Base-by-base conservation (phyloP, 64 coral and sea anemone species). In the Stichodactyla helianthus region DNA sequence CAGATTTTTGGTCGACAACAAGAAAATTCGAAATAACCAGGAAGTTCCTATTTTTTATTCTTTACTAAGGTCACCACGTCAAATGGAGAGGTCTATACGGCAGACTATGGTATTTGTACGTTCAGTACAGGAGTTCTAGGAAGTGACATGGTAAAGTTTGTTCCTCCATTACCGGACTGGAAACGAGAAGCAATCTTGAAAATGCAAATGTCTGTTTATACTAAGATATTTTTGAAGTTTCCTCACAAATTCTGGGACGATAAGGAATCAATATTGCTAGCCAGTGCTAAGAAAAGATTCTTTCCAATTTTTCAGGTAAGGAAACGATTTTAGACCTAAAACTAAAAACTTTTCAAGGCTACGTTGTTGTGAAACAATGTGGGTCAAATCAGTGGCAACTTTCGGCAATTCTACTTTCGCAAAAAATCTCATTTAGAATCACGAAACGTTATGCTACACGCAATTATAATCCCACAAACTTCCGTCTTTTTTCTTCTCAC, bases 181-280 rank as follows among this genome's bases (percentile, higher is more conserved):
- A 90, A 90, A 53, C 65, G 50, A 79, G 82, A 90, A 52, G 89
- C 89, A 7, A 90, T 90, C 22, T 90, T 74, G 22, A 90, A 85
- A 62, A 86, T 79, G 26, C 89, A 82, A 4, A 58, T 90, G 70
- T 77, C 82, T 62, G 54, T 85, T 18, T 90, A 85, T 18, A 90
- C 82, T 22, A 90, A 90, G 70, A 90, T 86, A 53, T 90, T 90
- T 20, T 25, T 90, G 10, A 90, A 90, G 71, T 90, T 90, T 52
- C 83, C 89, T 28, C 35, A 51, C 2, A 90, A 90, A 53, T 90
- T 90, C 27, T 90, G 89, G 89, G 70, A 90, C 23, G 83, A 85
- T 27, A 16, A 77, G 5, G 56, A 79, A 50, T 85, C n/a, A 5
- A 91, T 86, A 54, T 76, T 81, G 26, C 77, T 86, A 23, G 83